Base-by-base conservation (phyloP, 2,888 invertebrate species). In the Aplocera efformata region DNA sequence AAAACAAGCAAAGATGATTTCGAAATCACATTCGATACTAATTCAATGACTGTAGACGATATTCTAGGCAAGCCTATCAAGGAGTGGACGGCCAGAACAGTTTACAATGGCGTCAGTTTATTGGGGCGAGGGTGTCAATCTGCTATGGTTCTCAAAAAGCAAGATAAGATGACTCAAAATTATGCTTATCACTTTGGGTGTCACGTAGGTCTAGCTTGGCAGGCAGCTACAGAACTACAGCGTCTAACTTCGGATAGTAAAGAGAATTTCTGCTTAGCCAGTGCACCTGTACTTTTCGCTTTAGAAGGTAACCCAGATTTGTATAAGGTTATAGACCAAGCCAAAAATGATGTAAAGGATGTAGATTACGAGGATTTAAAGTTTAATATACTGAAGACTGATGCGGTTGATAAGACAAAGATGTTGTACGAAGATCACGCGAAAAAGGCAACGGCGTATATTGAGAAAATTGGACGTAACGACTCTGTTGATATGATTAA, bases 251-350 rank as follows among this genome's bases (percentile, higher is more conserved):
- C 77, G 77, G 93, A 70, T 89, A 94, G 33, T 91, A 86, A 84
- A 54, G 80, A 81, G 5, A 92, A 92, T 49, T 94, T 94, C 63
- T 93, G 92, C 69, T 78, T 96, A 34, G 92, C 95, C 1, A 94
- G 94, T 52, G 96, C 96, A 1, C 97, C 97, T 0, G 93, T 96
- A 0, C 89, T 96, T 42, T 95, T 95, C 48, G 95, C 96, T 55
- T 79, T 96, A 25, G 93, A 95, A 72, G 90, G 93, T 33, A 94
- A 96, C 65, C 93, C 94, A 0, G 90, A 90, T 9, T 71, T 95
- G 31, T 94, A 94, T 54, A 86, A 85, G 24, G 69, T 83, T 0
- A 85, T 88, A 41, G 91, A 92, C 58, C 91, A 91, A 67, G 92
- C 93, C 0, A 84, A 90, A 48, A 90, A 91, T 38, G 91, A 90